These are phyloP conservation scores for Coronaproctus castanopsis DNA, from an alignment of 2,888 invertebrate genomes.

Conservation along the genomic window DNA sequence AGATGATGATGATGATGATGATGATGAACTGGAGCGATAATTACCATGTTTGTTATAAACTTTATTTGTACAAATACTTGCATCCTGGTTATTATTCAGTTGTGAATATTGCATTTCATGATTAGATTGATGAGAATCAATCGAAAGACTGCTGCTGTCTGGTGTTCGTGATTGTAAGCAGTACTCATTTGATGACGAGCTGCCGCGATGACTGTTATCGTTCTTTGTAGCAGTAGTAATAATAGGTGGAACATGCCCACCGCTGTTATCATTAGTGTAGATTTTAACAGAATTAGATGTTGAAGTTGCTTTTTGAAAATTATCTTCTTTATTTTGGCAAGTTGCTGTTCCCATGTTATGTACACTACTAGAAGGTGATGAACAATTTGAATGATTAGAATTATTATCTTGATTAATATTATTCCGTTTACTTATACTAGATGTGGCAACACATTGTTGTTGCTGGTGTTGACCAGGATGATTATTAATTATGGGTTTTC, in stretches of 20 bases:
- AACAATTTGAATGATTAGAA: background rate
- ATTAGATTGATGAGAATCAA: slow-evolving; percentile 20
- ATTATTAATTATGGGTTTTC: no score
- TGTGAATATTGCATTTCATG: background rate
- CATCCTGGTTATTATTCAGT: background rate
- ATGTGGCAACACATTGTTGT: background rate
- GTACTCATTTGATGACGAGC: background rate
- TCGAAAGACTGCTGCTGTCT: slow-evolving; percentile 28
- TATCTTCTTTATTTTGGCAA: background rate
- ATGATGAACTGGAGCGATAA: background rate
- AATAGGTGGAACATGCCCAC: no score
- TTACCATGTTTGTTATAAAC: background rate
- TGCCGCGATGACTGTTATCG: background rate
- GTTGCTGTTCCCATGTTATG: background rate
- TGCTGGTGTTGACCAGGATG: background rate
- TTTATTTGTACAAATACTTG: background rate
- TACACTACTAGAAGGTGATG: background rate
- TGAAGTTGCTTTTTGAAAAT: background rate
- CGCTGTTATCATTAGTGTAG: background rate
- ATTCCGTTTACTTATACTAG: background rate
- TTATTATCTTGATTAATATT: background rate
- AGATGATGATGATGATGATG: background rate
- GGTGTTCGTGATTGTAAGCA: slow-evolving; percentile 16
- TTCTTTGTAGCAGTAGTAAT: background rate
- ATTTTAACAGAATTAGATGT: background rate